These are phyloP conservation scores for Ifrita kowaldi DNA, from an alignment of 2,113 vertebrate species.

Conservation along the genomic window DNA sequence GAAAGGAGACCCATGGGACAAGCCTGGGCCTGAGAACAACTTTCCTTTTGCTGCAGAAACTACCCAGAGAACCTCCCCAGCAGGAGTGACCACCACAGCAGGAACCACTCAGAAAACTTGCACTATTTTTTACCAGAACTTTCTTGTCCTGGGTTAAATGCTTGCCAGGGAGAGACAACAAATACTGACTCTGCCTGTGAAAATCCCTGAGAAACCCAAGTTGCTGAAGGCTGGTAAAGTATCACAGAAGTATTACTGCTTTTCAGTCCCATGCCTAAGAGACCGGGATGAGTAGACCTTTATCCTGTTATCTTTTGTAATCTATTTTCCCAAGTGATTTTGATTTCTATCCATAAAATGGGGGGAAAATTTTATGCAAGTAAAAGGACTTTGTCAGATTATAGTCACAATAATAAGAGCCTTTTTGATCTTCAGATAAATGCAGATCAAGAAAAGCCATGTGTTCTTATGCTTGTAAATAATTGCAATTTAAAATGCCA, in stretches of 20 bases:
- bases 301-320: background rate
- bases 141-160: background rate
- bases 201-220: background rate
- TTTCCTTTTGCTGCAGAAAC: background rate
- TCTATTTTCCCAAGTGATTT: background rate
- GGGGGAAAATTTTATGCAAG: background rate
- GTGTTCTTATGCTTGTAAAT: constrained; percentile 24
- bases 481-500: constrained; percentile 24
- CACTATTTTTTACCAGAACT: background rate
- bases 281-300: background rate
- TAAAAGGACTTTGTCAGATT: background rate
- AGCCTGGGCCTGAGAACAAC: background rate
- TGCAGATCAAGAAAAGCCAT: background rate
- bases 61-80: background rate
- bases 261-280: background rate
- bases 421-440: background rate
- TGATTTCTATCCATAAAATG: background rate
- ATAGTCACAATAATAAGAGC: background rate
- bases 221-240: background rate
- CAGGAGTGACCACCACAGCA: background rate
- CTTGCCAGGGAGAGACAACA: background rate
- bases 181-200: background rate
- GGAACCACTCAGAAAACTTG: background rate
- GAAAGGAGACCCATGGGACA: background rate
- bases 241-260: background rate